Evolutionary conservation across 2,888 invertebrate genomes (phyloP).

Genomic region (Caenorhabditis sp.): DNA sequence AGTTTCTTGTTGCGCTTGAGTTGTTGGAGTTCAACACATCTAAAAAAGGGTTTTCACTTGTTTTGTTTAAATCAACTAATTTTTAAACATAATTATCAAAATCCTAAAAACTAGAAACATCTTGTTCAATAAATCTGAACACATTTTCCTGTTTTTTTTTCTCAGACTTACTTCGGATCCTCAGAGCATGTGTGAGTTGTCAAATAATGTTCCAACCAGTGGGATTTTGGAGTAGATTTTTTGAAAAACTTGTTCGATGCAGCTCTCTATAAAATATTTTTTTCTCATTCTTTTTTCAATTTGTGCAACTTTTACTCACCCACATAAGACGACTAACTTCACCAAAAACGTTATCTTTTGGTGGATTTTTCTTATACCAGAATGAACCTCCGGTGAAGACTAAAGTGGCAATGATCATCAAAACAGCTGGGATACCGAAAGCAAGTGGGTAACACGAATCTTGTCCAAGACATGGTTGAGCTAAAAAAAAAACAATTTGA

Average conservation of each 20-base stretch:
- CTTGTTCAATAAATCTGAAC: too few species aligned
- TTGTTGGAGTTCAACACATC: slow-evolving; percentile 40
- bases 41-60: neutral
- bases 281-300: neutral
- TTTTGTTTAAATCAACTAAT: neutral
- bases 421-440: slow-evolving; percentile 86
- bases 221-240: slow-evolving; percentile 44
- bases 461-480: slow-evolving; percentile 71
- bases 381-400: slow-evolving; percentile 84
- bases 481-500: slow-evolving; percentile 33
- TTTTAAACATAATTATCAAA: slow-evolving; percentile 6
- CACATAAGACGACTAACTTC: slow-evolving; percentile 81
- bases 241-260: slow-evolving; percentile 52
- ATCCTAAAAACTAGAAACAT: too few species aligned
- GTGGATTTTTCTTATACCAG: slow-evolving; percentile 81
- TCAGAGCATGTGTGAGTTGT: slow-evolving; percentile 56
- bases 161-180: slow-evolving; percentile 49
- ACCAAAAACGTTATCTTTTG: slow-evolving; percentile 84
- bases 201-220: slow-evolving; percentile 66
- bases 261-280: slow-evolving; percentile 46
- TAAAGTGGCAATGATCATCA: slow-evolving; percentile 85
- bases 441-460: slow-evolving; percentile 84
- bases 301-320: slow-evolving; percentile 79
- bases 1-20: slow-evolving; percentile 44
- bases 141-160: neutral